A percentile compares a stretch with the other conserved stretches of the same genome.
Conservation (phyloP, 1,140 invertebrate species). For the Macrostomum lignano region DNA sequence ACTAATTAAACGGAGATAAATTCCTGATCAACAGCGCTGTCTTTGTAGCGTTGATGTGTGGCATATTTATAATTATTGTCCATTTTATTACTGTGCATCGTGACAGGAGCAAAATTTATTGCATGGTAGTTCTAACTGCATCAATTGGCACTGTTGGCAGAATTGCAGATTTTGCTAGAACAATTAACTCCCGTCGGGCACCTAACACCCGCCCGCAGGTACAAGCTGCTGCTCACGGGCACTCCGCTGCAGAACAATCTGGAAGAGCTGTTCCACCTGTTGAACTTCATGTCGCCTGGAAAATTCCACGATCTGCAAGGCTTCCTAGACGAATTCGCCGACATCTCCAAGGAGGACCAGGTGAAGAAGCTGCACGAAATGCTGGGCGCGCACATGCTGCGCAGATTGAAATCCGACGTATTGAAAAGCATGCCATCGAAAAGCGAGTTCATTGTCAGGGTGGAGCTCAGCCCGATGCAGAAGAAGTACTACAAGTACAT, state of each 20-base stretch:
- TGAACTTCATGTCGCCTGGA: constrained; percentile 88
- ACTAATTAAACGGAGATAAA: too few species aligned
- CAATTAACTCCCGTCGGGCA: too few species aligned
- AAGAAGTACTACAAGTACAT: constrained; percentile 99
- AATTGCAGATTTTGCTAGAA: too few species aligned
- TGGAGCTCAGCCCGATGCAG: constrained; percentile 91
- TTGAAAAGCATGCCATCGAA: constrained; percentile 94
- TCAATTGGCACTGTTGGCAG: too few species aligned
- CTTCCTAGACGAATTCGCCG: constrained; percentile 94
- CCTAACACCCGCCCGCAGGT: too few species aligned
- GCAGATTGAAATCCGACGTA: constrained; percentile 87
- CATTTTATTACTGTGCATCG: too few species aligned
- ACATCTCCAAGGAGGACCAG: constrained; percentile 96
- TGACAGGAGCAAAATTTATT: too few species aligned
- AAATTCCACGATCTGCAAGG: constrained; percentile 49
- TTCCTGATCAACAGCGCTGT: too few species aligned
- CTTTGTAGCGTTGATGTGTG: too few species aligned
- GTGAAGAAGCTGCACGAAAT: constrained; percentile 92
- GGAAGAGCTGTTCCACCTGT: constrained; percentile 89
- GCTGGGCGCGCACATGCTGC: constrained; percentile 85
- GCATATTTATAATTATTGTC: too few species aligned
- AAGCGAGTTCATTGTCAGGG: constrained; percentile 92
- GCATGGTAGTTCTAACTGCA: too few species aligned
- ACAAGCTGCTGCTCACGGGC: constrained; percentile 82
- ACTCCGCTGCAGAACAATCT: constrained; percentile 96